Evolutionary conservation across 2,113 vertebrate genomes (phyloP), one percentile per base, ranked within the genome.

Genomic region (Mionectes macconnelli): DNA sequence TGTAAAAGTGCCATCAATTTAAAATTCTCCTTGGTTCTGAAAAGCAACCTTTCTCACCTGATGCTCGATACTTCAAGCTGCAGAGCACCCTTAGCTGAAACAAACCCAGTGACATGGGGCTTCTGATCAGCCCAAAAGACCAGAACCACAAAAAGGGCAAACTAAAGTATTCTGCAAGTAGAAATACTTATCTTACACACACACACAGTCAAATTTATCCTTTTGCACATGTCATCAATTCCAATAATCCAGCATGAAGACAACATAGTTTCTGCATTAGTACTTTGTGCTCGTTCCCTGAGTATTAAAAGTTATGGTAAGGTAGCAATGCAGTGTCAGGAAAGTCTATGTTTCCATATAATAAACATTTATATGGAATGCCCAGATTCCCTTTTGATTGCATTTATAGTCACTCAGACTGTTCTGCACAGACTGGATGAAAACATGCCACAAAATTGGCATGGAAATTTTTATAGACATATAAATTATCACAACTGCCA

Each of bases 1-100:
- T 79, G 72, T 67, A 88, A 23, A 92, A 91, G 77, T 87, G 90
- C 55, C 86, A 85, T 86, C 87, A 93, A 83, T 95, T 96, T 90
- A 35, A 95, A 93, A 92, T 74, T 68, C 70, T 93, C 70, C 73
- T 96, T 68, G 30, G 74, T 69, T 92, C 90, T 76, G 82, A 76
- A 93, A 94, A 91, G 77, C 84, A 81, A 70, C 78, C 63, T 67
- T 91, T 76, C 55, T 84, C 68, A 96, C 75, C 87, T 53, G 80
- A 75, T 84, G 91, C 66, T 85, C 15, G 37, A 87, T 60, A 70
- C 63, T 82, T 77, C 55, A 75, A 69, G 81, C 25, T 78, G 45
- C 83, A 85, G 73, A 80, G 72, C 67, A 95, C 21, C 35, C 23
- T 64, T 53, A 89, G 82, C 78, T 77, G 69, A 76, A 81, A 86